phyloP scores from a whole-genome alignment of 2,113 vertebrate genomes.

The Amazona guildingii region DNA sequence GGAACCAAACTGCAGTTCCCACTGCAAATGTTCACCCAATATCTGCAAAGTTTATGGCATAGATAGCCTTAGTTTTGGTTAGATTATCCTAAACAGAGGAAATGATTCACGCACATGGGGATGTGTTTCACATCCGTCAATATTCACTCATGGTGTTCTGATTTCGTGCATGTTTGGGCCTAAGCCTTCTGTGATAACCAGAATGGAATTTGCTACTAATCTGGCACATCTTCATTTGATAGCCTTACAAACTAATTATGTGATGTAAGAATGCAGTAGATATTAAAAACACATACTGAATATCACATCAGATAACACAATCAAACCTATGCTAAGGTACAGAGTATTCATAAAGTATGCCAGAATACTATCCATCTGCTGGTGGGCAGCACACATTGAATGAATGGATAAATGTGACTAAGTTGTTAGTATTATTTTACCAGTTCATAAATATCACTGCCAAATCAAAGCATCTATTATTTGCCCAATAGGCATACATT shows the following conservation, averaged over 20 bases:
- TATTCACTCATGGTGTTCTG: not conserved
- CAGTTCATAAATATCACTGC: not conserved
- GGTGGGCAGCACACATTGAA: not conserved
- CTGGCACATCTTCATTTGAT: not conserved
- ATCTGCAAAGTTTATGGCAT: not conserved
- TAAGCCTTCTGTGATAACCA: not conserved
- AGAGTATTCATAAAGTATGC: not conserved
- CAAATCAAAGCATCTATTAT: not conserved
- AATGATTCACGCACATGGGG: not conserved
- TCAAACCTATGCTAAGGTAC: not conserved
- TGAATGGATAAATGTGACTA: not conserved
- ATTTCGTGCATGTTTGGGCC: not conserved
- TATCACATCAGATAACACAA: not conserved
- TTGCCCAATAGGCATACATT: not conserved
- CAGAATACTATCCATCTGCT: not conserved
- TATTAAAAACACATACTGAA: not conserved
- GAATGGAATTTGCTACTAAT: not conserved
- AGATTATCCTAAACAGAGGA: not conserved
- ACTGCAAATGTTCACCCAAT: not conserved
- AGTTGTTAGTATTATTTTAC: not conserved
- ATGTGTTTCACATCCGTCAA: not conserved
- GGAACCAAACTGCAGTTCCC: not conserved
- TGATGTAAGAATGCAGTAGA: not conserved
- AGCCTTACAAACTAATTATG: not conserved
- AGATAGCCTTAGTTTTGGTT: not conserved